Conservation (phyloP, 2,113 vertebrate genomes). For the Ophiodon elongatus region DNA sequence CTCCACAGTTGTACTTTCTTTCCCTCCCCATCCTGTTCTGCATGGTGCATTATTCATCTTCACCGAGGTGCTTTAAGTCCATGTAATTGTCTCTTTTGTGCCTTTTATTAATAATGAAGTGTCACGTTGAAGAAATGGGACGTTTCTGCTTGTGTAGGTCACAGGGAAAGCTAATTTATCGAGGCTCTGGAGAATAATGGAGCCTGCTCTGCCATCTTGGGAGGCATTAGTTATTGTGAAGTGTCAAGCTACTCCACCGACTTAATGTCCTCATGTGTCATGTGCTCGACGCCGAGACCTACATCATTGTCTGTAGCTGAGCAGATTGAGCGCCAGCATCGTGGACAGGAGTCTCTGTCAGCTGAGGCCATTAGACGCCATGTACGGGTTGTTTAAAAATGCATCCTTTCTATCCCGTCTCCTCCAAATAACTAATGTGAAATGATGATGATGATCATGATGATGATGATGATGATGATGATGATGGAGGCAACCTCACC, state of each 20-base stretch:
- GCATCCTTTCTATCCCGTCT: constrained; percentile 33
- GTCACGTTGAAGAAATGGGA: constrained; percentile 69
- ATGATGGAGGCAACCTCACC: constrained; percentile 12
- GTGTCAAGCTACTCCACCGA: constrained; percentile 60
- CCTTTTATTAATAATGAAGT: constrained; percentile 64
- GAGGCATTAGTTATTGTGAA: constrained; percentile 72
- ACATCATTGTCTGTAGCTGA: constrained; percentile 44
- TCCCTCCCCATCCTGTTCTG: constrained; percentile 7
- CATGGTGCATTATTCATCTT: constrained; percentile 27
- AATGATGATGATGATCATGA: constrained; percentile 25
- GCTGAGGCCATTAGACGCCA: constrained; percentile 39
- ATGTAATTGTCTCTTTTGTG: constrained; percentile 46
- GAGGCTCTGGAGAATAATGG: constrained; percentile 70
- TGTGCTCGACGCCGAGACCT: constrained; percentile 28
- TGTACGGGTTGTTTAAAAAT: constrained; percentile 47
- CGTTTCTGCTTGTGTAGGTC: constrained; percentile 65
- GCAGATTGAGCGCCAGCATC: neutral
- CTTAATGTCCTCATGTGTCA: constrained; percentile 67
- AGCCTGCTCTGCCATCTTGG: constrained; percentile 53
- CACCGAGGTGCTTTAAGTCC: constrained; percentile 6
- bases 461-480: constrained; percentile 10
- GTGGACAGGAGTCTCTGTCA: constrained; percentile 14
- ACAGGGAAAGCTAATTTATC: constrained; percentile 73
- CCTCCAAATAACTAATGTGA: constrained; percentile 40
- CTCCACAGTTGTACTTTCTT: constrained; percentile 8